Base-by-base conservation (phyloP, 2,888 invertebrate species). In the Idaea dimidiata region DNA sequence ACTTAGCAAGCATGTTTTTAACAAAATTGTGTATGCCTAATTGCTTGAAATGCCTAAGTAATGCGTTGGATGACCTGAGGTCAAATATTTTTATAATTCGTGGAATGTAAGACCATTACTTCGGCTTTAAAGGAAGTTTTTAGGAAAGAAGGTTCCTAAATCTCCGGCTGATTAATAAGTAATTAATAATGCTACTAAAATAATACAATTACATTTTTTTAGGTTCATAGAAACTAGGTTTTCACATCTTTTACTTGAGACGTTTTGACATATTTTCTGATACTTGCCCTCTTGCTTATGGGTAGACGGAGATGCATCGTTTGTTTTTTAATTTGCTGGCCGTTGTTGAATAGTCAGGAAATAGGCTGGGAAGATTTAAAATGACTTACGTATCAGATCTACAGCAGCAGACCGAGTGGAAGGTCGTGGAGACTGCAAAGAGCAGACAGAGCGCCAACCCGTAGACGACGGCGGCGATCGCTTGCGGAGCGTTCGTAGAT, bases 361-460 rank as follows among this genome's bases (percentile, higher is more conserved):
- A n/a, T n/a, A n/a, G n/a, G n/a, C n/a, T n/a, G n/a, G n/a, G 16
- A 24, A 14, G 16, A 53, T 59, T 58, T 17, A 55, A 62, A 57
- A 88, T 32, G 10, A 56, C 91, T 90, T 68, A 92, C 91, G 87
- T 91, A 57, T 91, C 88, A 73, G 88, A 84, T 65, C 83, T 81
- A 83, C 95, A 95, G 86, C 96, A 98, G 84, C 97, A 97, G 17
- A 97, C 95, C 59, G 96, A 96, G 83, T 98, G 98, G 93, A 98
- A 98, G 81, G 96, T 95, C 53, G 98, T 98, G 43, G 98, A 98
- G 24, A 98, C 94, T 54, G 95, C 95, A 88, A 98, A 98, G 60
- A 98, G 94, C 65, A 97, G 94, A 67, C 97, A 95, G 17, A 98
- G 93, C 10, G 98, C 96, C 56, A 95, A 93, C 5, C 98, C 98